Conservation (phyloP, 2,113 vertebrate genomes). For the Atherinomorus stipes region DNA sequence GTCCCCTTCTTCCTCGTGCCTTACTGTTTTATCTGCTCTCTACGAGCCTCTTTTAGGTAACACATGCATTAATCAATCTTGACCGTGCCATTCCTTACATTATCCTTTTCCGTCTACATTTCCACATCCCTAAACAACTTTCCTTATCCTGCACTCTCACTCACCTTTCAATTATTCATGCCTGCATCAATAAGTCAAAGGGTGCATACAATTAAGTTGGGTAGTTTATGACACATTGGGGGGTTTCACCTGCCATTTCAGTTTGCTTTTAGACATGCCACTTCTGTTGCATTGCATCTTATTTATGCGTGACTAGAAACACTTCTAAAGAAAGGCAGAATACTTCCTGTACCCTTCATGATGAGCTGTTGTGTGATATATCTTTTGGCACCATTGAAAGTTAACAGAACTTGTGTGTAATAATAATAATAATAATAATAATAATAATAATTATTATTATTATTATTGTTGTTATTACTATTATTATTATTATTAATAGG, state of each 20-base stretch:
- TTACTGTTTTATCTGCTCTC: background rate
- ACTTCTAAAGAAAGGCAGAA: constrained; percentile 12
- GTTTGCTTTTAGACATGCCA: constrained; percentile 46
- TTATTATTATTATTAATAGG: too few relatives aligned
- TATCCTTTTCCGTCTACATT: constrained; percentile 30
- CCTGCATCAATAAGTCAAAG: constrained; percentile 58
- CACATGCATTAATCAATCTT: constrained; percentile 30
- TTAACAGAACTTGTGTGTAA: too few relatives aligned
- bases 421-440: too few relatives aligned
- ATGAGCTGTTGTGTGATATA: constrained; percentile 33
- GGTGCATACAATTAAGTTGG: constrained; percentile 62
- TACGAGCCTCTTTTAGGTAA: constrained; percentile 25
- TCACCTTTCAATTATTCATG: constrained; percentile 61
- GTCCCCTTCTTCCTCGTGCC: background rate
- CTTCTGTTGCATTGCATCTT: constrained; percentile 20
- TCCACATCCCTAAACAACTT: constrained; percentile 44
- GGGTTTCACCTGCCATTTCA: constrained; percentile 54
- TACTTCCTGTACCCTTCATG: constrained; percentile 23
- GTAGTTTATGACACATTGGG: constrained; percentile 57
- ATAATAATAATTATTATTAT: too few relatives aligned
- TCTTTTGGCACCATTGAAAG: too few relatives aligned
- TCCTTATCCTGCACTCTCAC: constrained; percentile 13
- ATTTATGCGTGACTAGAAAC: constrained; percentile 43
- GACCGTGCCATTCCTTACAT: constrained; percentile 16
- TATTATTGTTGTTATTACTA: too few relatives aligned